Percentiles rank a stretch among this genome's conserved stretches.
These are phyloP conservation scores for Hirundo rustica DNA, from an alignment of 2,797 vertebrate genomes.

Conservation along the genomic window DNA sequence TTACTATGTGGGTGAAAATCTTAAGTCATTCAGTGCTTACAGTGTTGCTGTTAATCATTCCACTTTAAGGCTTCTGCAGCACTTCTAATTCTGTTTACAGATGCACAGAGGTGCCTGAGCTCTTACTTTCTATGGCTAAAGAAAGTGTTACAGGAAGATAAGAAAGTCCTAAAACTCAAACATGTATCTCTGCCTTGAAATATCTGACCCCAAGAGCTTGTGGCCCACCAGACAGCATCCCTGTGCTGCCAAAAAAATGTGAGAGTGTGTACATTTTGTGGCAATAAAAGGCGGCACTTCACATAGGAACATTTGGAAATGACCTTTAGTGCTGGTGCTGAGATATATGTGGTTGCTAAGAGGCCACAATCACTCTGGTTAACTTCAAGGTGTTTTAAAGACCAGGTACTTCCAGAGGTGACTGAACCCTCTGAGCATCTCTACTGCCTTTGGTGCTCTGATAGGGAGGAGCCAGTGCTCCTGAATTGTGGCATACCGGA, in stretches of 20 bases:
- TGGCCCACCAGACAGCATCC: not conserved
- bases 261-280: not conserved
- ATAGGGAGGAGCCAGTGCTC: not conserved
- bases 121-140: not conserved
- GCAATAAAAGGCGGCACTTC: not conserved
- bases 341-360: not conserved
- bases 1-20: constrained; percentile 2
- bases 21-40: not conserved
- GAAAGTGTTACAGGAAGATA: not conserved
- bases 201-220: not conserved
- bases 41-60: not conserved
- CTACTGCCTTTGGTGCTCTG: rapidly evolving
- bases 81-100: constrained; percentile 2
- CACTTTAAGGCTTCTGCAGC: not conserved
- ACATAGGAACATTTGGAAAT: not conserved
- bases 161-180: not conserved
- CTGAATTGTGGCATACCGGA: not conserved
- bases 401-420: not conserved
- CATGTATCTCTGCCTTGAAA: not conserved
- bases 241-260: not conserved
- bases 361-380: not conserved
- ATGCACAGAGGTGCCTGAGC: not conserved
- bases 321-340: not conserved
- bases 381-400: not conserved
- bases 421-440: not conserved